These are phyloP conservation scores for Cotesia glomerata DNA, from an alignment of 1,140 invertebrate species.

Conservation along the genomic window DNA sequence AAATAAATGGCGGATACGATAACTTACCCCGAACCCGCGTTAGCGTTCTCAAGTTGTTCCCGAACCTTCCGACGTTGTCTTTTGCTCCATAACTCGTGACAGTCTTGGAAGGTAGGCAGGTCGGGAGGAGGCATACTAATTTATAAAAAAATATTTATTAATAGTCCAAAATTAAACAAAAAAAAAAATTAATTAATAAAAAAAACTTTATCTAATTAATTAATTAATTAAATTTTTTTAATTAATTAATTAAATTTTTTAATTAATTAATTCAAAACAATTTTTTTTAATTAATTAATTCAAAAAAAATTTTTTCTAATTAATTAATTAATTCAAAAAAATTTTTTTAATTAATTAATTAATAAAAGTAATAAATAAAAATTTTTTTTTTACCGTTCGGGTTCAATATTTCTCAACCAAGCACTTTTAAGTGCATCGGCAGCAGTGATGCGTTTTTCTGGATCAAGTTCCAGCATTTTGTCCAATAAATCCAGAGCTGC, in stretches of 20 bases:
- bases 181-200: conserved; percentile 13
- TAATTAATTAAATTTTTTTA: not conserved
- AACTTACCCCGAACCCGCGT: conserved; percentile 24
- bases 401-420: conserved; percentile 94
- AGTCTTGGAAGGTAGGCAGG: conserved; percentile 96
- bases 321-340: conserved; percentile 20
- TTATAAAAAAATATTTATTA: conserved; percentile 13
- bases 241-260: conserved; percentile 3
- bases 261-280: not conserved
- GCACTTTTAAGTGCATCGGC: conserved; percentile 90
- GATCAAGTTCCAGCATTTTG: conserved; percentile 96
- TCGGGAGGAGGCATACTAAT: conserved; percentile 80
- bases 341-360: not conserved
- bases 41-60: conserved; percentile 73
- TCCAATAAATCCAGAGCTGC: conserved; percentile 93
- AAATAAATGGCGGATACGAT: not conserved
- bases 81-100: conserved; percentile 99
- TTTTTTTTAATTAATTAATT: not conserved
- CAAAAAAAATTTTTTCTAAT: not conserved
- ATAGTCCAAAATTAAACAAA: not conserved
- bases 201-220: not conserved
- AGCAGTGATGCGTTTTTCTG: conserved; percentile 90
- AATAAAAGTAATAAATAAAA: conserved; percentile 22
- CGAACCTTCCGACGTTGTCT: conserved; percentile 80
- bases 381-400: conserved; percentile 74